Evolutionary conservation across 2,113 vertebrate genomes (phyloP), one percentile per base, ranked within the genome.

Genomic region (Siphamia tubifer): DNA sequence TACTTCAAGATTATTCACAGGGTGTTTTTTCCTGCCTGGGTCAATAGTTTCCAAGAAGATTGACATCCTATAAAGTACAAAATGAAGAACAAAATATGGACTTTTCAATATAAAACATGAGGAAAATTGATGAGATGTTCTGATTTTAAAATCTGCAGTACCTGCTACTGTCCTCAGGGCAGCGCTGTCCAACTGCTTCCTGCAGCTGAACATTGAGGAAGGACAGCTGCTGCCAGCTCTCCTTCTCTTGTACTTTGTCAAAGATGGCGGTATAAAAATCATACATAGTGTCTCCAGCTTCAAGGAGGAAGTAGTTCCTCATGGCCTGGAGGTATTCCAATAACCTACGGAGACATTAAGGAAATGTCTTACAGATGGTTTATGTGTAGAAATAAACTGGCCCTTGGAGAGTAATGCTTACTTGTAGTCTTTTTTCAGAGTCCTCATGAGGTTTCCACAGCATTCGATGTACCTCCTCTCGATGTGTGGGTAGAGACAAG

Each of bases 261-360:
- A 99, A 99, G 87, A 99, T 98, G 27, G 96, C 94, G 0, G 96
- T 98, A 83, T 98, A 99, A 84, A 99, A 99, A 81, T 99, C 97
- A 68, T 98, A 99, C 97, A 99, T 99, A 25, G 96, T 98, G 89
- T 99, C 97, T 23, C 98, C 98, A n/a, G 96, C 96, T 89, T 99
- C 98, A 87, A 99, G 93, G 56, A 99, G 91, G 83, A 99, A 99
- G 81, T 98, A 98, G 85, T 98, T 98, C 64, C 98, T 95, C 98
- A 99, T 99, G 16, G 98, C 96, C 34, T 99, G 96, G 34, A 99
- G 93, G 82, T 97, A 98, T 31, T 96, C 98, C 62, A 98, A 90
- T 42, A 99, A 82, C 77, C 98, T 99, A 71, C 4, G 48, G 61
- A 79, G 3, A 66, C 7, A 31, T 16, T 1, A 31, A 15, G 7